Evolutionary conservation across 2,113 vertebrate species (phyloP), one percentile per base, ranked within the genome.

Genomic region (Nymphicus hollandicus): DNA sequence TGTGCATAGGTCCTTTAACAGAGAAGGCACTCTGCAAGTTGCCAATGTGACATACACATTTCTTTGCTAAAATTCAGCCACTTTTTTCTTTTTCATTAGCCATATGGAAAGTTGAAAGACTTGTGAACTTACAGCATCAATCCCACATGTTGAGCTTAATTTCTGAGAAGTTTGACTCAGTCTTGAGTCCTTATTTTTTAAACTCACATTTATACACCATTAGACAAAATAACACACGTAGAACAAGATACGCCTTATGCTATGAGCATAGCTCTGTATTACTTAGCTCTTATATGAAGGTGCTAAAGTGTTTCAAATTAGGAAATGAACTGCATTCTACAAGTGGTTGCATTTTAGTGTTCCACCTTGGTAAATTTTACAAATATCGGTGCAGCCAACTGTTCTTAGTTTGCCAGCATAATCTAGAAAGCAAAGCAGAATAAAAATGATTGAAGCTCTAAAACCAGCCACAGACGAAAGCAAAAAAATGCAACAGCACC

Each of bases 41-140:
- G 96, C 96, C 95, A 96, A 92, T 94, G 93, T 88, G 96, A 97
- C 96, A 96, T 97, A 97, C 84, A 96, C 94, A 83, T 95, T 96
- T 92, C 65, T 96, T 97, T 97, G 88, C 91, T 94, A 97, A 97
- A 97, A 97, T 96, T 96, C 95, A 96, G 95, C 82, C 97, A 97
- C 95, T 98, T 98, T 89, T 93, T 97, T 83, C 78, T 95, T 97
- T 98, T 98, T 98, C 98, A 98, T 98, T 98, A 98, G 97, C 95
- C 86, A 91, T 97, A 96, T 97, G 96, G 95, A 96, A 95, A 98
- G 97, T 96, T 97, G 96, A 98, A 98, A 98, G 97, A 94, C 91
- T 95, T 95, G 91, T 95, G 93, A 97, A 97, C 89, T 95, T 95
- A 92, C 91, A 89, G 97, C 97, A 98, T 97, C 96, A 97, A 96